Evolutionary conservation across 2,888 invertebrate species (phyloP).

Genomic region (Odontomyia ornata): DNA sequence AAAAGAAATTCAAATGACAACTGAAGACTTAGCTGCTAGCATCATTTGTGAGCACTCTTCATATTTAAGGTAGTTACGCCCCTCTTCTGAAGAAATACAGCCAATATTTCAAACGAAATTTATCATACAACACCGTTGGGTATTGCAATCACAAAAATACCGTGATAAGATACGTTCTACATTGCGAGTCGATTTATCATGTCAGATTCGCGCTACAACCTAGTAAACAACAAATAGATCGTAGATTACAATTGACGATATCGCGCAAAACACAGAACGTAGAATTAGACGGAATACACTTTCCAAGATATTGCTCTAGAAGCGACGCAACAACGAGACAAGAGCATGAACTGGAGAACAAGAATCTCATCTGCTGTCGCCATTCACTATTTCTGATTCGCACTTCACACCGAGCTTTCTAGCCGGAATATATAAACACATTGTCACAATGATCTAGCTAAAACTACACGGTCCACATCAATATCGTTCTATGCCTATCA

Average conservation of each 20-base stretch:
- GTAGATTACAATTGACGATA: slow-evolving; percentile 17
- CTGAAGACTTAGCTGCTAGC: too few relatives aligned
- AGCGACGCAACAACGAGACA: neutral
- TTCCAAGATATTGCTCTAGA: neutral
- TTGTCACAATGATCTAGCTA: neutral
- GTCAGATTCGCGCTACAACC: slow-evolving; percentile 30
- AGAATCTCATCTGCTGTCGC: neutral
- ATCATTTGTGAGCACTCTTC: too few relatives aligned
- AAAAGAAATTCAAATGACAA: too few relatives aligned
- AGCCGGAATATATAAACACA: neutral
- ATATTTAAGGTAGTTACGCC: neutral
- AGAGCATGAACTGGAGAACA: neutral
- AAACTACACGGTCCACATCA: neutral
- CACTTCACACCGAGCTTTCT: neutral
- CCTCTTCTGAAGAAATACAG: neutral
- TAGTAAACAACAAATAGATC: slow-evolving; percentile 25
- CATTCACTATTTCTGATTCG: neutral
- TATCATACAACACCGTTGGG: neutral
- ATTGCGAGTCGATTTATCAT: slow-evolving; percentile 9
- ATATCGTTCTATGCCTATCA: neutral
- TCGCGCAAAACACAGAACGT: neutral
- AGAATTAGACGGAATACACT: neutral
- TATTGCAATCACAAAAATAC: neutral
- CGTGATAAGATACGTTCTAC: slow-evolving; percentile 8
- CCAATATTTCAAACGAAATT: neutral